Percentiles rank a stretch among this genome's conserved stretches.
Conservation (phyloP, 2,797 vertebrate genomes). For the Rhadinocentrus ornatus region DNA sequence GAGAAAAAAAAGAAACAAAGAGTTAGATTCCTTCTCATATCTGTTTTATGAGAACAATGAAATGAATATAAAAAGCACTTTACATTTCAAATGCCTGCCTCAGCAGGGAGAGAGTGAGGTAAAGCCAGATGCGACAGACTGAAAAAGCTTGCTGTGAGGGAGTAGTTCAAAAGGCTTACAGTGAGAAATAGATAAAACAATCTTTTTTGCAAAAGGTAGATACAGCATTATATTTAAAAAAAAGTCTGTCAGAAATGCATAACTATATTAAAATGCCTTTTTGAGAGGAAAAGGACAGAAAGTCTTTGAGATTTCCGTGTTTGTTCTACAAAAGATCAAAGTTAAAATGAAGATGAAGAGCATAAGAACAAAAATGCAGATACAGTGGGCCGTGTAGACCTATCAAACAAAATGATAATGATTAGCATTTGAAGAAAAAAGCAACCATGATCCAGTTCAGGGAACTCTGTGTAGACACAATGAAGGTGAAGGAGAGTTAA, state of each 20-base stretch:
- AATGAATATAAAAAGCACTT: constrained; percentile 45
- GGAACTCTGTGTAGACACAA: constrained; percentile 56
- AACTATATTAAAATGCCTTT: constrained; percentile 31
- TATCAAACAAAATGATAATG: constrained; percentile 42
- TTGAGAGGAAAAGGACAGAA: constrained; percentile 24
- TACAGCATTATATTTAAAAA: constrained; percentile 19
- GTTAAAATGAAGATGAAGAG: constrained; percentile 36
- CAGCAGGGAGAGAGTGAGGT: constrained; percentile 19
- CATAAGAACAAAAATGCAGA: constrained; percentile 15
- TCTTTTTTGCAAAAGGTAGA: constrained; percentile 37
- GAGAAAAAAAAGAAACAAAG: constrained; percentile 16
- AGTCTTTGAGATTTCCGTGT: constrained; percentile 11
- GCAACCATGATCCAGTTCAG: constrained; percentile 65
- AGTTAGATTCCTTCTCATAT: constrained; percentile 44
- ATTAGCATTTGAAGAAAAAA: constrained; percentile 54
- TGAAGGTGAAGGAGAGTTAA: constrained; percentile 58
- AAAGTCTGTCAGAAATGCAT: constrained; percentile 44
- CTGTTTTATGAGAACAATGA: constrained; percentile 33
- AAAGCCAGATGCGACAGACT: constrained; percentile 39
- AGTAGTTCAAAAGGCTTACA: constrained; percentile 46
- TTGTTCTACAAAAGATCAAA: constrained; percentile 24
- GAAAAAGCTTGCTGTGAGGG: constrained; percentile 36
- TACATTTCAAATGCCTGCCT: constrained; percentile 56
- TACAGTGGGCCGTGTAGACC: constrained; percentile 11
- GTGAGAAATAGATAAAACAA: constrained; percentile 44